Percentiles rank a stretch among this genome's conserved stretches.
Evolutionary conservation across 2,888 invertebrate species (phyloP).

Genomic region (Phorcus lineatus): DNA sequence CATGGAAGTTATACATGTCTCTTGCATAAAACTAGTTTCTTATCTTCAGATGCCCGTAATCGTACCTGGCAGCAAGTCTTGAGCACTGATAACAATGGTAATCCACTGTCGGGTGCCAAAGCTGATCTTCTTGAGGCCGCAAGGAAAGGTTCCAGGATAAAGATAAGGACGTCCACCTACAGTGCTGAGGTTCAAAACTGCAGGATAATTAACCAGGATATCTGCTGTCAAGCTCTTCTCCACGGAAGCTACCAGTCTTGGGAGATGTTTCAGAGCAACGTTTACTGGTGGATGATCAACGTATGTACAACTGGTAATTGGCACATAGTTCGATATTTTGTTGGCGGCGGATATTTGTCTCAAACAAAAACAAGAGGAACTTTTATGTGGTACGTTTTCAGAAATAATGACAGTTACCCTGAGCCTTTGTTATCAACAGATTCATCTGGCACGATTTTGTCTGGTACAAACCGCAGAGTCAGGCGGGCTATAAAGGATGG

Average conservation of each 20-base stretch:
- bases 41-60: too few relatives aligned
- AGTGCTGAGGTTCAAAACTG: background rate
- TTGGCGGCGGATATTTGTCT: background rate
- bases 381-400: background rate
- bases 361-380: background rate
- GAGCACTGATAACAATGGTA: background rate
- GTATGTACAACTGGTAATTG: background rate
- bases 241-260: background rate
- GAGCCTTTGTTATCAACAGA: background rate
- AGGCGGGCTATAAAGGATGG: background rate
- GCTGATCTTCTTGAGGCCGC: background rate
- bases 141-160: background rate
- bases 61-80: background rate
- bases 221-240: background rate
- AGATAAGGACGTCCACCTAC: background rate
- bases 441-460: background rate
- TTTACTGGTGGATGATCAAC: conserved; percentile 5
- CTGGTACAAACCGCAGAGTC: background rate
- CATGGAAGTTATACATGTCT: too few relatives aligned
- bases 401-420: too few relatives aligned
- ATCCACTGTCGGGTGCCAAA: background rate
- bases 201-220: background rate
- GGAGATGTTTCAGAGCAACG: background rate
- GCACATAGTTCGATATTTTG: background rate
- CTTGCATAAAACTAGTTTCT: too few relatives aligned